A percentile compares a stretch with the other conserved stretches of the same genome.
Evolutionary conservation across 2,797 vertebrate genomes (phyloP).

Genomic region (Chiroxiphia lanceolata): DNA sequence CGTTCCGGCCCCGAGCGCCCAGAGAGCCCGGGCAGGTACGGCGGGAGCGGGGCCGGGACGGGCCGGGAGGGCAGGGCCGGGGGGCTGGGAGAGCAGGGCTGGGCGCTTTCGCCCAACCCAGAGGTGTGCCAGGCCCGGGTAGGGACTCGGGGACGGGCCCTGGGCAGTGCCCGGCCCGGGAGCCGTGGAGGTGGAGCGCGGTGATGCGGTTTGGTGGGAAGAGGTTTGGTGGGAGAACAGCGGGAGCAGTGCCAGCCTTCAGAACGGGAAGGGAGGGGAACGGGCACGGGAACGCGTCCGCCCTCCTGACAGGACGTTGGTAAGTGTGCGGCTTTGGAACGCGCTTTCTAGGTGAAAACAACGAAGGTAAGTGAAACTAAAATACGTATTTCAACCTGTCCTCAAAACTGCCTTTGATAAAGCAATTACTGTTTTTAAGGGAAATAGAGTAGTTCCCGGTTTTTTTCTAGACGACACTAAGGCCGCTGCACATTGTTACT

Average conservation of each 20-base stretch:
- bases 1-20: neutral
- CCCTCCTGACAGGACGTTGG: accelerated
- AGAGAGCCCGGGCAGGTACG: neutral
- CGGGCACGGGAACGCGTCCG: accelerated
- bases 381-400: accelerated
- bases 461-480: neutral
- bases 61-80: neutral
- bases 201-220: neutral
- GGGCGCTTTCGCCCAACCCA: neutral
- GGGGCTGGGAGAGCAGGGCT: neutral
- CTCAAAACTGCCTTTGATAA: neutral
- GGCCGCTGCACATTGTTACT: neutral
- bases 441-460: neutral
- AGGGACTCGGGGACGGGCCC: neutral
- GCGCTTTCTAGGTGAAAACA: neutral
- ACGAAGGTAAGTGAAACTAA: neutral
- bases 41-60: neutral
- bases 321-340: neutral
- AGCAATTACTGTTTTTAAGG: neutral
- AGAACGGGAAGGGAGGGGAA: neutral
- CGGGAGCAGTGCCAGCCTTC: neutral
- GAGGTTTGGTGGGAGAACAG: neutral
- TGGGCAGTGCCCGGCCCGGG: neutral
- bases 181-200: accelerated
- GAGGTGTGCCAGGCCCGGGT: neutral